Base-by-base conservation (phyloP, 2,888 invertebrate species). In the Scaeva pyrastri region DNA sequence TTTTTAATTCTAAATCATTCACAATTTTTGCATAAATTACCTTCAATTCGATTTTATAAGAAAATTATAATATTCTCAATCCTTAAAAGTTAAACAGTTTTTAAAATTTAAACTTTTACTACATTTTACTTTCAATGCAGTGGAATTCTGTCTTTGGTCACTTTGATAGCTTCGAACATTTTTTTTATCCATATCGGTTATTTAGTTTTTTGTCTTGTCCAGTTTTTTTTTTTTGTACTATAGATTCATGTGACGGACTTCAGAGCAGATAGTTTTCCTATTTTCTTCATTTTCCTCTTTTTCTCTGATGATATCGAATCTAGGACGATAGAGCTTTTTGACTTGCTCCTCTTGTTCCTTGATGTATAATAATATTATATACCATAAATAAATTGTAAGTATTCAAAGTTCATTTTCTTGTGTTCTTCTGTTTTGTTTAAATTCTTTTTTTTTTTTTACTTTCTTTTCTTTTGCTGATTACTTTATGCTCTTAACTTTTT, bases 401-500 rank as follows among this genome's bases (percentile, higher is more conserved):
- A 52, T 71, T 19, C 68, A 58, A 14, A 23, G 41, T 60, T 41
- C 31, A 21, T 52, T 21, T 52, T 52, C 21, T 50, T 48, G 2
- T 31, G 31, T 31, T 31, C 31, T 31, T 31, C 1, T 31, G 7
- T 31, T 31, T 31, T 31, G 4, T 31, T 31, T 1, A 0, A 6
- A 2, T 31, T 10, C 6, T 41, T 48, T 21, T 36, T n/a, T 52
- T 1, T 39, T 45, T 48, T 64, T 50, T 43, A 19, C 48, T n/a
- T 14, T 36, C 43, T 16, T 21, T 48, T 58, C 36, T 68, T 45
- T 19, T 75, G 45, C 26, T 68, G 75, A 85, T 76, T 80, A 75
- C 76, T 85, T 76, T 76, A 85, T 85, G 80, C 75, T 85, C 76
- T 85, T 76, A 85, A 85, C 84, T 80, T 84, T 80, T 84, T 45